Percentiles rank a stretch among this genome's conserved stretches.
Conservation (phyloP, 2,113 vertebrate species). For the Alaudala cheleensis region DNA sequence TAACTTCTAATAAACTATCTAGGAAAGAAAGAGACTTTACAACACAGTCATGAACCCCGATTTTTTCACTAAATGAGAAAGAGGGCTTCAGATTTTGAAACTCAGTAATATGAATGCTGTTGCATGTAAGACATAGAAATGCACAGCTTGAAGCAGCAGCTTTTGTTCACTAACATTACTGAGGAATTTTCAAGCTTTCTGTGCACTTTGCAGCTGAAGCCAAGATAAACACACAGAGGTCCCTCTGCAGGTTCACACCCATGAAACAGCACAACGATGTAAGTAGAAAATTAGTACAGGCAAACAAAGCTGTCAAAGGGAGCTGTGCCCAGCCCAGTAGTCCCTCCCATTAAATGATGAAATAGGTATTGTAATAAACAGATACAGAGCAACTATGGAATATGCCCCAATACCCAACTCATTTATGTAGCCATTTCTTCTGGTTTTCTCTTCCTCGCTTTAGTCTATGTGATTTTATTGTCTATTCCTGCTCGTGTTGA, state of each 20-base stretch:
- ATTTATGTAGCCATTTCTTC: not conserved
- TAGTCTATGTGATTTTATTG: not conserved
- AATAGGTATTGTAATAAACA: not conserved
- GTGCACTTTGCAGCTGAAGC: not conserved
- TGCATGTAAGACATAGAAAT: not conserved
- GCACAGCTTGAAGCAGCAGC: not conserved
- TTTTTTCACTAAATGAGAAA: not conserved
- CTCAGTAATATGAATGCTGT: not conserved
- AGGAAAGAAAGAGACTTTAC: not conserved
- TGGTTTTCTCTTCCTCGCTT: not conserved
- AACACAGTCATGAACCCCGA: fast-evolving
- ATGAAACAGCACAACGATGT: not conserved
- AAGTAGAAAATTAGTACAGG: not conserved
- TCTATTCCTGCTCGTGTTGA: not conserved
- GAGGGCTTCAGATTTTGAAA: not conserved
- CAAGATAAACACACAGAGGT: not conserved
- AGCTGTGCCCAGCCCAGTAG: not conserved
- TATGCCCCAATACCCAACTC: not conserved
- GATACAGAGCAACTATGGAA: not conserved
- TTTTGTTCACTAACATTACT: not conserved
- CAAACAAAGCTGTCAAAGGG: not conserved
- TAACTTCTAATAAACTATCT: not conserved
- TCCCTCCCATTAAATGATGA: not conserved
- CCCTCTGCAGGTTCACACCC: not conserved
- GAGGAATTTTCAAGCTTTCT: not conserved